phyloP scores from a whole-genome alignment of 1,140 invertebrate species.

The Adelges cooleyi region DNA sequence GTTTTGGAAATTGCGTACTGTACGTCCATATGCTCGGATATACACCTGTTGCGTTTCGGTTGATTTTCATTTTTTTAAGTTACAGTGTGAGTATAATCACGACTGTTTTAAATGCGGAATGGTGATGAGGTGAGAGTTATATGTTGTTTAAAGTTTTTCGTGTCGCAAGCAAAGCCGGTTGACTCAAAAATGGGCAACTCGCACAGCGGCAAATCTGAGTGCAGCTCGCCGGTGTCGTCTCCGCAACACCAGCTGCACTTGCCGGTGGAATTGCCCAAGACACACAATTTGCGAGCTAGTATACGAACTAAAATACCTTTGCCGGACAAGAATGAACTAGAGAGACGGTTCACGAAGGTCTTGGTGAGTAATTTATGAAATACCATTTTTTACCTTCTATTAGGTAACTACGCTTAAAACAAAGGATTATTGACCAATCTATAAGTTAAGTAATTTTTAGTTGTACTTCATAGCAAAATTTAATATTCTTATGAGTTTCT shows the following conservation, averaged over 20 bases:
- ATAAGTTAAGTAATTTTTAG: too few species aligned
- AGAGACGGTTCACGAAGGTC: slow-evolving; percentile 86
- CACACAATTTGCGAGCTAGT: slow-evolving; percentile 47
- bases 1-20: background rate
- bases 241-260: slow-evolving; percentile 14
- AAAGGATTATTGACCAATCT: too few species aligned
- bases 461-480: too few species aligned
- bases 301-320: slow-evolving; percentile 60
- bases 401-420: too few species aligned
- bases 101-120: slow-evolving; percentile 30
- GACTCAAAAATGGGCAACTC: slow-evolving; percentile 32
- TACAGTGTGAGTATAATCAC: background rate
- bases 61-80: background rate
- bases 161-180: slow-evolving; percentile 1
- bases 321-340: slow-evolving; percentile 78
- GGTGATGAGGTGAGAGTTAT: slow-evolving; percentile 29
- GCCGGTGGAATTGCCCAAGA: slow-evolving; percentile 33
- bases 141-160: slow-evolving; percentile 29
- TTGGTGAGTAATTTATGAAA: slow-evolving; percentile 58
- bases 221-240: slow-evolving; percentile 26
- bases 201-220: slow-evolving; percentile 31
- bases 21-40: slow-evolving; percentile 7
- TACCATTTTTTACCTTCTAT: background rate
- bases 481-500: too few species aligned
- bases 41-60: slow-evolving; percentile 21